Conservation (phyloP, 1,140 invertebrate species). For the Zophobas atratus region DNA sequence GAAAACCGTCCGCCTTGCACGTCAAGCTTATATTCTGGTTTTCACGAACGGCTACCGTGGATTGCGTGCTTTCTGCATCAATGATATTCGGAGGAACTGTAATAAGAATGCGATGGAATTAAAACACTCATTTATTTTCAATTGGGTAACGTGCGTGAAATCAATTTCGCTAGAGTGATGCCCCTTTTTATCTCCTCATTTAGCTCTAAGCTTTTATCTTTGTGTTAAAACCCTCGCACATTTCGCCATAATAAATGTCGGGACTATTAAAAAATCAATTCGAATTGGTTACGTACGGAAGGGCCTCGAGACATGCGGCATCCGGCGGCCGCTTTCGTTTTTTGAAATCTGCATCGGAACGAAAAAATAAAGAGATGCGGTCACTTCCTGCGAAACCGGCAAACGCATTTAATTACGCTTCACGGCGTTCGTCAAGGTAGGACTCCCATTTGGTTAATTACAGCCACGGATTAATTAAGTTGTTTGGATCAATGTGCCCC, state of each 20-base stretch:
- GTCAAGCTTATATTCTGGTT: slow-evolving; percentile 92
- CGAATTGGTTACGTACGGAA: no score
- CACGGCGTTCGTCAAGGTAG: no score
- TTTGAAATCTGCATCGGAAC: no score
- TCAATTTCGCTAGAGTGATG: slow-evolving; percentile 38
- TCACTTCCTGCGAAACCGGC: no score
- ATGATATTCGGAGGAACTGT: slow-evolving; percentile 92
- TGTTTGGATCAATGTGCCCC: no score
- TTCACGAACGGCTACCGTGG: slow-evolving; percentile 89
- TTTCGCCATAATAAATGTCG: slow-evolving; percentile 2
- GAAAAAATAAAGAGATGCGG: no score
- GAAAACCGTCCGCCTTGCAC: slow-evolving; percentile 91
- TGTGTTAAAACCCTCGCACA: slow-evolving; percentile 11
- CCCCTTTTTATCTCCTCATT: slow-evolving; percentile 47
- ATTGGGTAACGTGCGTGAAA: slow-evolving; percentile 41
- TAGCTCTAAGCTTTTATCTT: slow-evolving; percentile 29
- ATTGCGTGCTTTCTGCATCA: slow-evolving; percentile 87
- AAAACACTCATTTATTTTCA: slow-evolving; percentile 47
- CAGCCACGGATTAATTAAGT: no score
- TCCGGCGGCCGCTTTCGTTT: no score
- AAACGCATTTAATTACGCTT: no score
- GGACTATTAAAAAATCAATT: not conserved
- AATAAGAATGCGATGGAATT: slow-evolving; percentile 58
- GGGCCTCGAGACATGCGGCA: no score
- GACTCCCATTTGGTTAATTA: no score